Base-by-base conservation (phyloP, 2,113 vertebrate genomes). In the Phyllostomus discolor region DNA sequence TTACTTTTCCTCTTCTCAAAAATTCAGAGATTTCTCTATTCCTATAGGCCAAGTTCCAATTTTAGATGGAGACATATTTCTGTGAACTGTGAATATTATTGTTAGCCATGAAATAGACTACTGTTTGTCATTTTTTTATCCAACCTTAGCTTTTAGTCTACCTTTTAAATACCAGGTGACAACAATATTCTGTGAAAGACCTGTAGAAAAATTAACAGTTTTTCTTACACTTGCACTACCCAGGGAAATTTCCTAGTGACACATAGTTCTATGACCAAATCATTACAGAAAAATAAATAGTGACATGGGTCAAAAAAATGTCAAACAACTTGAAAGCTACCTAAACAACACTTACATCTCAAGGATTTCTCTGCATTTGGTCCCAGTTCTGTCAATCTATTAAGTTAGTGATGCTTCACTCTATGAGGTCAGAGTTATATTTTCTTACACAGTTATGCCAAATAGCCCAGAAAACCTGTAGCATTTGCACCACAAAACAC, bases 211-310 rank as follows among this genome's bases (percentile, higher is more conserved):
- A 98, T 98, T 91, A 98, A 94, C 72, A 90, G 93, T 97, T 95
- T 97, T 92, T 86, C 88, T 96, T 97, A 91, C 88, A 88, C 57
- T 87, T 95, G 98, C 98, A 97, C 35, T 92, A 97, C 88, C 92
- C 90, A 95, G 96, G 97, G 93, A 97, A 92, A 97, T 98, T 98
- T 97, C 69, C 70, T 54, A 84, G 91, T 41, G 75, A 95, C 15
- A 41, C 90, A 97, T 96, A 98, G 75, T 72, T 88, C 48, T 97
- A 90, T 14, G 2, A 96, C 87, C 95, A 97, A 97, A 89, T 93
- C 94, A 97, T 97, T 97, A 97, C 38, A 96, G 95, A 73, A 98
- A 98, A 98, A 97, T 96, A 97, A 97, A 98, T 97, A 97, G 91
- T 97, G 91, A 91, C 93, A 96, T 69, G 95, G 95, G 96, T 98